Percentiles rank a stretch among this genome's conserved stretches.
phyloP scores from a whole-genome alignment of 53 echinoderm and acorn worm species.

The Apostichopus leukothele region DNA sequence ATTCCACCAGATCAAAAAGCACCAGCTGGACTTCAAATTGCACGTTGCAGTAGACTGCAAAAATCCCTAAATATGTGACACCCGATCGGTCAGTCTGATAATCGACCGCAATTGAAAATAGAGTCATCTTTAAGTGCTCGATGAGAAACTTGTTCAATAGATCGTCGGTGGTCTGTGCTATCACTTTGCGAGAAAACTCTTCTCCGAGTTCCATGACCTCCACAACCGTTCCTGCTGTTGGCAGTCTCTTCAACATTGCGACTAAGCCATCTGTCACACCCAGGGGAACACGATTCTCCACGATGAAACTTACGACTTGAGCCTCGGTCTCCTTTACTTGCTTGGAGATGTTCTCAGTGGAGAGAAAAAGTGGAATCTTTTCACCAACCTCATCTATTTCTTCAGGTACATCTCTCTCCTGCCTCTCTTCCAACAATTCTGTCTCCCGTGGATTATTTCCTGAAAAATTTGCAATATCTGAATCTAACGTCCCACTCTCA shows the following conservation, averaged over 20 bases:
- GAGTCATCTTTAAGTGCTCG: not conserved
- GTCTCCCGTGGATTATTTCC: not conserved
- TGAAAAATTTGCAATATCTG: too few species aligned
- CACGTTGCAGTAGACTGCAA: not conserved
- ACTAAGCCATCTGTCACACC: slow-evolving; percentile 5
- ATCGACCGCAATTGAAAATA: slow-evolving; percentile 24
- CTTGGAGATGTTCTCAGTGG: not conserved
- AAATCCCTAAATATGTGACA: not conserved
- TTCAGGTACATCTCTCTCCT: not conserved
- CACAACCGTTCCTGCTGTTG: not conserved
- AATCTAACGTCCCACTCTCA: too few species aligned
- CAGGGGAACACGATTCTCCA: slow-evolving; percentile 20
- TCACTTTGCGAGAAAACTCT: not conserved
- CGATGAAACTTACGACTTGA: slow-evolving; percentile 15
- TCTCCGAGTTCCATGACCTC: not conserved
- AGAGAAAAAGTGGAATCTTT: not conserved
- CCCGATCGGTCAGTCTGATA: not conserved
- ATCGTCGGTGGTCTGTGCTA: slow-evolving; percentile 2
- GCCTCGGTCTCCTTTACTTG: not conserved
- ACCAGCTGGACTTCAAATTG: not conserved
- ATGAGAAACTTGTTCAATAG: not conserved
- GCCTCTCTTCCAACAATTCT: not conserved
- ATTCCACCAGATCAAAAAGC: slow-evolving; percentile 8
- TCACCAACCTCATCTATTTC: not conserved
- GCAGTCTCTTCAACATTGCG: slow-evolving; percentile 9